Percentiles rank a stretch among this genome's conserved stretches.
Evolutionary conservation across 2,888 invertebrate species (phyloP).

Genomic region (Petrophora chlorosata): DNA sequence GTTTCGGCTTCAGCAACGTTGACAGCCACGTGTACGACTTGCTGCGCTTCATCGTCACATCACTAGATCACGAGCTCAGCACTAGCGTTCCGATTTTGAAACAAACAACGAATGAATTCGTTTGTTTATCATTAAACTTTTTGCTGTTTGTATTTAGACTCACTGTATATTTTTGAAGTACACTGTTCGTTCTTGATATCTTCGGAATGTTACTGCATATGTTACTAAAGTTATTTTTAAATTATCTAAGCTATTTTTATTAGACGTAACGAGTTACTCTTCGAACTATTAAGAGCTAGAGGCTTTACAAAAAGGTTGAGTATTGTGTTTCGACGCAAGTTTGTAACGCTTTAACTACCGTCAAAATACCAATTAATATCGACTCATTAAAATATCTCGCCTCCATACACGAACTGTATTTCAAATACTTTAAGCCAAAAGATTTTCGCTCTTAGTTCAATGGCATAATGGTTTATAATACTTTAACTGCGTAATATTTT

Average conservation of each 20-base stretch:
- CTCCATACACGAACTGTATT: slow-evolving; percentile 40
- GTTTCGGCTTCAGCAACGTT: slow-evolving; percentile 66
- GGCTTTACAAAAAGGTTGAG: slow-evolving; percentile 21
- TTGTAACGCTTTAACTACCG: slow-evolving; percentile 43
- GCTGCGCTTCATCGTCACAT: slow-evolving; percentile 70
- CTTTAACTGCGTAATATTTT: slow-evolving; percentile 12
- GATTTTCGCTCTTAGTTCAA: not conserved
- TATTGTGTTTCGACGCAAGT: slow-evolving; percentile 48
- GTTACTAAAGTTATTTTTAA: too few relatives aligned
- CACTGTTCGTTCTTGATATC: slow-evolving; percentile 8
- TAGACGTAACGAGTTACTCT: slow-evolving; percentile 28
- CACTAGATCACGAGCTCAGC: slow-evolving; percentile 30
- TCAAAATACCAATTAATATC: slow-evolving; percentile 72
- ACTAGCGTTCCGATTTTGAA: slow-evolving; percentile 1
- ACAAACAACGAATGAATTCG: too few relatives aligned
- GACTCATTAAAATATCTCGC: slow-evolving; percentile 62
- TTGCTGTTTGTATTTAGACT: not conserved
- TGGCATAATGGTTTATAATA: slow-evolving; percentile 28
- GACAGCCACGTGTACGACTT: slow-evolving; percentile 80
- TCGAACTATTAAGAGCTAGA: slow-evolving; percentile 27
- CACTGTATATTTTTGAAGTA: not conserved
- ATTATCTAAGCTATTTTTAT: slow-evolving; percentile 16
- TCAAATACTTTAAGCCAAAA: not conserved
- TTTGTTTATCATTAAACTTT: not conserved
- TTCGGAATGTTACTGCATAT: too few relatives aligned